A percentile compares a stretch with the other conserved stretches of the same genome.
phyloP scores from a whole-genome alignment of 2,888 invertebrate genomes.

The Ditula angustiorana region DNA sequence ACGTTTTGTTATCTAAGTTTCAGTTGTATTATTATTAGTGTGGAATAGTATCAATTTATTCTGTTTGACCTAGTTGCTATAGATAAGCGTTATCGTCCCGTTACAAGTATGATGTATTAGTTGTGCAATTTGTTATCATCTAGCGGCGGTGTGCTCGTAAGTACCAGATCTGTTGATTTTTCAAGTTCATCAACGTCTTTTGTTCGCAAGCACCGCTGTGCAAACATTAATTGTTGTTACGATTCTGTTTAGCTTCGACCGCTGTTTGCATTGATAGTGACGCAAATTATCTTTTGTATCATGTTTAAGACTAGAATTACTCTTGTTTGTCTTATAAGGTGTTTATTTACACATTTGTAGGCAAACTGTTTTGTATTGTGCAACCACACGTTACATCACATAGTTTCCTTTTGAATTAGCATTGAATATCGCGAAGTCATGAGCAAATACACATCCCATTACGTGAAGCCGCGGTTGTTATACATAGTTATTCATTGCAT shows the following conservation, averaged over 20 bases:
- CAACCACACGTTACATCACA: conserved; percentile 36
- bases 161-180: conserved; percentile 58
- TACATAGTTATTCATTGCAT: conserved; percentile 28
- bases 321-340: conserved; percentile 43
- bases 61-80: conserved; percentile 74
- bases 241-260: conserved; percentile 53
- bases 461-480: conserved; percentile 22
- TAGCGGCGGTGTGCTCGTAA: conserved; percentile 52
- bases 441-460: conserved; percentile 26
- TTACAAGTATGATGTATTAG: conserved; percentile 67
- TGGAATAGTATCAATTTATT: conserved; percentile 60
- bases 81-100: conserved; percentile 72
- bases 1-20: conserved; percentile 48
- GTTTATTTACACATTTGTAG: conserved; percentile 47
- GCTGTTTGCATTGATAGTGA: conserved; percentile 61
- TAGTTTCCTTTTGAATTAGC: conserved; percentile 45
- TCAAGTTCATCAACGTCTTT: conserved; percentile 67
- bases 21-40: conserved; percentile 25
- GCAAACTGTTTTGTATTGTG: conserved; percentile 44
- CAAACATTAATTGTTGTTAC: conserved; percentile 57
- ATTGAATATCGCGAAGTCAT: conserved; percentile 44
- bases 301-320: conserved; percentile 50
- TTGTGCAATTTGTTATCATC: conserved; percentile 72
- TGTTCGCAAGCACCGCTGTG: conserved; percentile 56
- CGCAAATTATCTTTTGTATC: conserved; percentile 56